These are phyloP conservation scores for Limenitis camilla DNA, from an alignment of 2,888 invertebrate genomes.

Conservation along the genomic window DNA sequence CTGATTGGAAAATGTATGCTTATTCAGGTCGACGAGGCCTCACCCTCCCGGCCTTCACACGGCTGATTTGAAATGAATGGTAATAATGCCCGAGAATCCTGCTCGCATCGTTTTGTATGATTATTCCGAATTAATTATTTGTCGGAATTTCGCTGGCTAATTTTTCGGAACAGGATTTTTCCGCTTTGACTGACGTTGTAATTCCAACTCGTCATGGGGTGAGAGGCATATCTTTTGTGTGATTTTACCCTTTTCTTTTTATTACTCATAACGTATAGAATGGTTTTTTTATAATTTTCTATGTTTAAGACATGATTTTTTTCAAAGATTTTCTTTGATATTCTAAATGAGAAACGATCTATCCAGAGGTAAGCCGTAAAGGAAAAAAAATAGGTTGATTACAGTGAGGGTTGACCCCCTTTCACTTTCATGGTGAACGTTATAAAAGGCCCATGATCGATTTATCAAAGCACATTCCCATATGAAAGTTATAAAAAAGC, in stretches of 20 bases:
- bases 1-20: slow-evolving; percentile 75
- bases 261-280: slow-evolving; percentile 5
- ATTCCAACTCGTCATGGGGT: slow-evolving; percentile 60
- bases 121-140: slow-evolving; percentile 75
- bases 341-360: not conserved
- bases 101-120: slow-evolving; percentile 73
- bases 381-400: not conserved
- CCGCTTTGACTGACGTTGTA: slow-evolving; percentile 72
- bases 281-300: not conserved
- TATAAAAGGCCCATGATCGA: slow-evolving; percentile 31
- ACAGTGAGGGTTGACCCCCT: slow-evolving; percentile 6
- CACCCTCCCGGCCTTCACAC: slow-evolving; percentile 56
- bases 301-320: not conserved
- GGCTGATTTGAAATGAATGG: slow-evolving; percentile 75
- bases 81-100: slow-evolving; percentile 71
- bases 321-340: not conserved
- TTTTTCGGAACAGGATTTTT: slow-evolving; percentile 72
- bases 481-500: slow-evolving; percentile 49
- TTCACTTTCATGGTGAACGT: slow-evolving; percentile 10
- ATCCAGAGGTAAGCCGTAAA: not conserved
- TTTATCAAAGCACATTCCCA: slow-evolving; percentile 41
- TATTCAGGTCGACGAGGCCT: slow-evolving; percentile 66
- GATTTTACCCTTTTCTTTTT: slow-evolving; percentile 17
- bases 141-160: slow-evolving; percentile 71
- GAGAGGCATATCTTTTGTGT: slow-evolving; percentile 27